Evolutionary conservation across 92 coral and sea anemone species (phyloP).

Genomic region (Nematostella vectensis): DNA sequence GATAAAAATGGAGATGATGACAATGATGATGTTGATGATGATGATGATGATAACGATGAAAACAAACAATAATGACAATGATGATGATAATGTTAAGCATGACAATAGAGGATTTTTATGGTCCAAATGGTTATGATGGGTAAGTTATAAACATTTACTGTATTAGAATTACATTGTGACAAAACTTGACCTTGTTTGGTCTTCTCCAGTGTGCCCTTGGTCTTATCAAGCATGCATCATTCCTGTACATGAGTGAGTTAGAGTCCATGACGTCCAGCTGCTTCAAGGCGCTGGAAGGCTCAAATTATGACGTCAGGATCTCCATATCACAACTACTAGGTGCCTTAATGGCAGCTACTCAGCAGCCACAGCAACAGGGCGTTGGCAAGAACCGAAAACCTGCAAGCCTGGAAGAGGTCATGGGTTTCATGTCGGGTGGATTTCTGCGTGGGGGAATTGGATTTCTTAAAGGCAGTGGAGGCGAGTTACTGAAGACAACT

Average conservation of each 20-base stretch:
- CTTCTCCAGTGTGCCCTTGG: constrained; percentile 87
- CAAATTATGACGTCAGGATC: constrained; percentile 95
- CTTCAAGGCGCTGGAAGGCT: constrained; percentile 83
- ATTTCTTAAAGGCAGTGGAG: constrained; percentile 88
- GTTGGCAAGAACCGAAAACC: constrained; percentile 48
- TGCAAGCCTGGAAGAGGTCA: constrained; percentile 71
- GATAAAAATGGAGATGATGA: too few relatives aligned
- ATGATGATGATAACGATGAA: too few relatives aligned
- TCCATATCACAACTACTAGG: constrained; percentile 87
- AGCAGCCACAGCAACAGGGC: constrained; percentile 54
- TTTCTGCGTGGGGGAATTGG: constrained; percentile 97
- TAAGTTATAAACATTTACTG: too few relatives aligned
- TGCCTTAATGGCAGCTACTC: constrained; percentile 82
- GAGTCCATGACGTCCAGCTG: constrained; percentile 82
- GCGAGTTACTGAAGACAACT: constrained; percentile 79
- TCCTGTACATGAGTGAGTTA: constrained; percentile 77
- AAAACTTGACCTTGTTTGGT: too few relatives aligned
- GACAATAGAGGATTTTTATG: too few relatives aligned
- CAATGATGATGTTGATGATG: too few relatives aligned
- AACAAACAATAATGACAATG: too few relatives aligned
- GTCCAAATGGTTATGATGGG: too few relatives aligned
- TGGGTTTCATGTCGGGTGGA: constrained; percentile 87
- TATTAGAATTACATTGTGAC: too few relatives aligned
- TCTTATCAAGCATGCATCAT: constrained; percentile 83
- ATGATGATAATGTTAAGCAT: too few relatives aligned